Base-by-base conservation (phyloP, 2,888 invertebrate genomes). In the Lepidochitona cinerea region DNA sequence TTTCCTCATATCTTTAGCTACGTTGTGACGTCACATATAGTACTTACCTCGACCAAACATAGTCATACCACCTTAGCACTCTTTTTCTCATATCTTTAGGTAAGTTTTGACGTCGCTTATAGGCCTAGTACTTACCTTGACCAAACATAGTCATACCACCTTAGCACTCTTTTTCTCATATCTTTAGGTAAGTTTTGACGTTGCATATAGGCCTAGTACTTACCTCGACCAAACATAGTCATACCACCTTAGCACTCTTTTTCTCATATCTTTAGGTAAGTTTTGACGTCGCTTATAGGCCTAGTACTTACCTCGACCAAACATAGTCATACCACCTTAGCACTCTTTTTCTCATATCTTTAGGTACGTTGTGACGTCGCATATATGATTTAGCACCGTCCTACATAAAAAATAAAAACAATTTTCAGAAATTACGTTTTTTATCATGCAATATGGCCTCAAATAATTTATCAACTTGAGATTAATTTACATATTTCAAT, bases 111-210 rank as follows among this genome's bases (percentile, higher is more conserved):
- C n/a, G n/a, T n/a, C n/a, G n/a, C n/a, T n/a, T n/a, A n/a, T n/a
- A n/a, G n/a, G n/a, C n/a, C n/a, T n/a, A n/a, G 41, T 12, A 41
- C 41, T 9, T 84, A 93, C 93, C 93, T 93, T 3, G 97, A 97
- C 98, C 98, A 98, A 35, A 97, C 97, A 91, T 98, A 98, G 92
- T 98, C 97, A 91, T 98, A 98, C 98, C 98, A 98, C 7, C 98
- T 93, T 41, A 98, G 93, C 0, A 98, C 98, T 32, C 98, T 93
- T n/a, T 97, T 93, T 90, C 98, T 98, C 96, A 98, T 97, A 26
- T 96, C 97, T 52, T 96, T 95, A 6, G 98, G 98, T 35, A 96
- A 96, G 93, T 97, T 97, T 91, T 98, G 98, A 90, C 97, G 97
- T 83, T 97, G 93, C 98, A 98, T 98, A 88, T 98, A n/a, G n/a